Percentiles rank a stretch among this genome's conserved stretches.
Conservation (phyloP, 2,113 vertebrate species). For the Tachycineta bicolor region DNA sequence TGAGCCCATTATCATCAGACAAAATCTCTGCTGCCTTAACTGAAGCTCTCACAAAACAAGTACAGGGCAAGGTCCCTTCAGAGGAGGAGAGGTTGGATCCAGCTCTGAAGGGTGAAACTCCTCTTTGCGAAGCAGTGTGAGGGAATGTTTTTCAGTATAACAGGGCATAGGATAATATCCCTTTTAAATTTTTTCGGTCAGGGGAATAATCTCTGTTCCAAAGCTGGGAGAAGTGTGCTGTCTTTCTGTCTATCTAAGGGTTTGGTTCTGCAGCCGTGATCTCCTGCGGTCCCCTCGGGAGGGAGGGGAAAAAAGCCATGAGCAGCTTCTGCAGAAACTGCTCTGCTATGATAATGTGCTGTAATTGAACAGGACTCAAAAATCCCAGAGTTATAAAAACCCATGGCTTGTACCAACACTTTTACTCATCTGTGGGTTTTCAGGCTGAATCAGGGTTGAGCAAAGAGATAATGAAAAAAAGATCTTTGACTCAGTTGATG, state of each 20-base stretch:
- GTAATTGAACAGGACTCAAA: neutral
- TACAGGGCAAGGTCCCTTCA: neutral
- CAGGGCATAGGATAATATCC: neutral
- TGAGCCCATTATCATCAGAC: neutral
- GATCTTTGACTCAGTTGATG: neutral
- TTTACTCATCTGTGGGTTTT: neutral
- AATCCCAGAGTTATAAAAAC: neutral
- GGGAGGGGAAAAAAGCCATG: neutral
- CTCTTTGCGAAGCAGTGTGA: rapidly evolving
- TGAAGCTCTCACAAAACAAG: neutral
- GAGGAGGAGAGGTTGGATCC: neutral
- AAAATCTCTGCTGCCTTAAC: neutral
- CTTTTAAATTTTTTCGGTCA: neutral
- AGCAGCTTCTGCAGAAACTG: neutral
- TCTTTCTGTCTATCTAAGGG: neutral
- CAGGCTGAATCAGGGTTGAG: neutral
- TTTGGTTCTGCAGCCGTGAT: neutral
- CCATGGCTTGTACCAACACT: neutral
- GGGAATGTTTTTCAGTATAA: neutral
- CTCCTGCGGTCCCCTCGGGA: neutral
- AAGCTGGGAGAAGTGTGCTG: neutral
- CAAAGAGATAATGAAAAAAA: neutral
- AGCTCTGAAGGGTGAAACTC: neutral
- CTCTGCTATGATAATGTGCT: neutral
- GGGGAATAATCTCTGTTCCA: neutral